A percentile compares a stretch with the other conserved stretches of the same genome.
Evolutionary conservation across 2,888 invertebrate genomes (phyloP).

Genomic region (Chironomus riparius): DNA sequence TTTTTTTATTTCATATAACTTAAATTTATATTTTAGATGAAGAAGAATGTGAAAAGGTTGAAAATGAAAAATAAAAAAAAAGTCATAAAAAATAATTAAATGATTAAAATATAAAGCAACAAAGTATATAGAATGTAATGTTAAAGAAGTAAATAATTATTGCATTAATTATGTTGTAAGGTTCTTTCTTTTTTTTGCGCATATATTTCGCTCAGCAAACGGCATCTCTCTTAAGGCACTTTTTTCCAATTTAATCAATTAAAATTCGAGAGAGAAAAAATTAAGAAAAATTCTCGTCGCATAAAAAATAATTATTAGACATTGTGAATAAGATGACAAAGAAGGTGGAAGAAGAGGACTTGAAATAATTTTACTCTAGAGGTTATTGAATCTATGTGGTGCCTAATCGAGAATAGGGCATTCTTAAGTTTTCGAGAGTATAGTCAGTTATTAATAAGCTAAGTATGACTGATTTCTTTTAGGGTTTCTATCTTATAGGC

Average conservation of each 20-base stretch:
- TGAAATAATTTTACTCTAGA: neutral
- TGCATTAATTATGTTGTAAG: conserved; percentile 3
- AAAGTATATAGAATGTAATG: neutral
- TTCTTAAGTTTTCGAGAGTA: too few species aligned
- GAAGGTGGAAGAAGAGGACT: neutral
- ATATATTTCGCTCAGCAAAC: neutral
- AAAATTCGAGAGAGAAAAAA: neutral
- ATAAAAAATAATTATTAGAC: too few species aligned
- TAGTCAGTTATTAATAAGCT: too few species aligned
- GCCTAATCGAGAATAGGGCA: too few species aligned
- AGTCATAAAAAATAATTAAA: neutral
- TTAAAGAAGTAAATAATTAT: neutral
- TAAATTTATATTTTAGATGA: neutral
- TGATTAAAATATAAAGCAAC: neutral
- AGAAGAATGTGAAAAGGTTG: neutral
- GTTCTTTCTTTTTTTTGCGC: neutral
- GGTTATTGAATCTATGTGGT: too few species aligned
- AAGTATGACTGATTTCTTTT: too few species aligned
- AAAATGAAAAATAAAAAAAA: too few species aligned
- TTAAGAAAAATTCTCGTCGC: too few species aligned
- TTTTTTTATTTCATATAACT: neutral
- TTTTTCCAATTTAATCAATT: neutral
- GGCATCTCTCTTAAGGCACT: neutral
- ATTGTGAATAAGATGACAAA: neutral
- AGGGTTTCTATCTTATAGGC: too few species aligned